A percentile compares a stretch with the other conserved stretches of the same genome.
Evolutionary conservation across 2,113 vertebrate genomes (phyloP).

Genomic region (Mohoua ochrocephala): DNA sequence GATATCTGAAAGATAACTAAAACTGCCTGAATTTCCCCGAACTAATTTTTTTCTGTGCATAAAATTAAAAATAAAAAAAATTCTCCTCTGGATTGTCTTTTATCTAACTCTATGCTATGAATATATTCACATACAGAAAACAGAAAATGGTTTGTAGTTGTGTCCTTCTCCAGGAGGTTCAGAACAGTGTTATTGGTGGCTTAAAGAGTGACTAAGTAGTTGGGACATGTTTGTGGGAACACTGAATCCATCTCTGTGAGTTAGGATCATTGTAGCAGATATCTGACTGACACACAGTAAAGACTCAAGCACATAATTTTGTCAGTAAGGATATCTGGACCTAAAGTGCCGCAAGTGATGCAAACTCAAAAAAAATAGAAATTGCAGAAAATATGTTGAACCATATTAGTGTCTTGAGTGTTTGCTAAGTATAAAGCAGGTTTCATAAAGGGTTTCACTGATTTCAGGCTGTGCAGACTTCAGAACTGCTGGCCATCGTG

Average conservation of each 20-base stretch:
- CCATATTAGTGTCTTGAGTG: background rate
- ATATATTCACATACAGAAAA: background rate
- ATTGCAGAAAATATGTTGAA: background rate
- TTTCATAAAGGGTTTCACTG: background rate
- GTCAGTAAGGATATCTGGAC: background rate
- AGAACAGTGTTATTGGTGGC: background rate
- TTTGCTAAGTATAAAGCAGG: background rate
- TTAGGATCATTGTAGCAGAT: background rate
- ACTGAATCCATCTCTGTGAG: background rate
- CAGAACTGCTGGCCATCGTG: accelerated
- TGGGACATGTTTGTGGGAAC: background rate
- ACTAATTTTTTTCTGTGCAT: accelerated
- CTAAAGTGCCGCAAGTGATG: background rate
- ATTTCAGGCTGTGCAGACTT: background rate
- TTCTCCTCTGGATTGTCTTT: background rate
- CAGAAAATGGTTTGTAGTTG: background rate
- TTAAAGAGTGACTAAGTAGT: background rate
- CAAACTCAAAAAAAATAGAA: background rate
- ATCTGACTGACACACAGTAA: background rate
- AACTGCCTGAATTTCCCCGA: background rate
- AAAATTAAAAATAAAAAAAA: background rate
- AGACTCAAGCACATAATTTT: background rate
- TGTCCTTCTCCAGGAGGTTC: background rate
- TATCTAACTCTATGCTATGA: background rate
- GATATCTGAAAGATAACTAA: background rate